These are phyloP conservation scores for Sphenopsis melanotis DNA, from an alignment of 2,797 vertebrate genomes.

Conservation along the genomic window DNA sequence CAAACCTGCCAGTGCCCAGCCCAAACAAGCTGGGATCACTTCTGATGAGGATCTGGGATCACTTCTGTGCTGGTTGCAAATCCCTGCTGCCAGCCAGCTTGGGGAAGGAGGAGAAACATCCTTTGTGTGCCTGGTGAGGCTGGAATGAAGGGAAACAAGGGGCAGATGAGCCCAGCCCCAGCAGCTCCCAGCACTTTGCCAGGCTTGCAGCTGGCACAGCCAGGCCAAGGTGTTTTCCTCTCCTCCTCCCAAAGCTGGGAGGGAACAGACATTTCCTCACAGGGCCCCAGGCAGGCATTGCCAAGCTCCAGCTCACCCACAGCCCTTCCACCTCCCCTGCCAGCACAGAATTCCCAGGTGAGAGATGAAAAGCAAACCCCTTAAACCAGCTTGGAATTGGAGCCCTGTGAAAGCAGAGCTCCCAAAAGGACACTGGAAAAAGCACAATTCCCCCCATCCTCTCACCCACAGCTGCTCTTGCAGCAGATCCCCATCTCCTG, in stretches of 20 bases:
- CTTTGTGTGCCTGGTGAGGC: neutral
- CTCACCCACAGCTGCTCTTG: neutral
- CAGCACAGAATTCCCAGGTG: constrained; percentile 23
- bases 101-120: neutral
- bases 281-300: neutral
- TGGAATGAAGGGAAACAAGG: fast-evolving
- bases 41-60: no score
- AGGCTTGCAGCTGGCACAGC: neutral
- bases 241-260: neutral
- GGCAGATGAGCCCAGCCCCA: neutral
- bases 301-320: neutral
- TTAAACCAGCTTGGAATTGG: neutral
- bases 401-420: neutral
- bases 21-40: fast-evolving
- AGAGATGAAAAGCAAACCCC: constrained; percentile 25
- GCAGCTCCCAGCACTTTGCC: neutral
- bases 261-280: neutral
- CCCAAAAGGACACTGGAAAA: neutral
- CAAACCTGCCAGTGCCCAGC: neutral
- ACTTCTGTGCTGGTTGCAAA: neutral
- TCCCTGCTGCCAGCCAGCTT: neutral
- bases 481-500: neutral
- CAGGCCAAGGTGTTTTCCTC: neutral
- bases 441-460: neutral
- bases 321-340: neutral